Conservation (phyloP, 2,113 vertebrate genomes). For the Ammodytes dubius region DNA sequence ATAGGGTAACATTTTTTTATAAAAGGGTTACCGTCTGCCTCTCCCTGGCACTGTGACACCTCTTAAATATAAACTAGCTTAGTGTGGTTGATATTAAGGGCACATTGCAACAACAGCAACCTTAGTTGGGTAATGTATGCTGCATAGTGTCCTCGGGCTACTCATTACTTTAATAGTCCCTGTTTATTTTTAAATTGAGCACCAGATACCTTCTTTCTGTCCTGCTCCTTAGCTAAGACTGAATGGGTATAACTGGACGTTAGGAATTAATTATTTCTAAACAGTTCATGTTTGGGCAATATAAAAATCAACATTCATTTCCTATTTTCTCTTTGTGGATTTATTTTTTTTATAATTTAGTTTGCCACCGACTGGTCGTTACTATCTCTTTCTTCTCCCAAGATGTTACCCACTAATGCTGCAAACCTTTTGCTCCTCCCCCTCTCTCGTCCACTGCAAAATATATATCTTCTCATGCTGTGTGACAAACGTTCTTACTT, state of each 20-base stretch:
- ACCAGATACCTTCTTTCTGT: conserved; percentile 9
- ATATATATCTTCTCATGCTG: conserved; percentile 8
- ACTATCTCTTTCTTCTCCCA: conserved; percentile 11
- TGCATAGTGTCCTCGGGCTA: not conserved
- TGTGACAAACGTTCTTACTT: conserved; percentile 53
- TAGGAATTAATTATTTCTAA: conserved; percentile 10
- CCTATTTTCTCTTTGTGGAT: not conserved
- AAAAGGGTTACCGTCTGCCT: not conserved
- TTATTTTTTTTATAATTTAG: not conserved
- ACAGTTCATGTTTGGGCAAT: conserved; percentile 4
- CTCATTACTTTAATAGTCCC: not conserved
- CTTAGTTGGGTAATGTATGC: not conserved
- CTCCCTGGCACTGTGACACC: not conserved
- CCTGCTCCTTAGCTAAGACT: not conserved
- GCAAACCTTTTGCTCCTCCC: not conserved
- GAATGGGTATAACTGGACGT: not conserved
- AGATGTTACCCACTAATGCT: conserved; percentile 15
- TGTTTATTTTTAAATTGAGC: conserved; percentile 1
- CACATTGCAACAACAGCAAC: not conserved
- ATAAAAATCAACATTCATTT: not conserved
- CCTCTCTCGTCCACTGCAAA: conserved; percentile 16
- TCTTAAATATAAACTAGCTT: not conserved
- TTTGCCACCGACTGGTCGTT: conserved; percentile 1
- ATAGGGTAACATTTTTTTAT: not conserved
- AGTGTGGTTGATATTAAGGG: not conserved